phyloP scores from a whole-genome alignment of 2,888 invertebrate species.

The Tenodera sinensis region DNA sequence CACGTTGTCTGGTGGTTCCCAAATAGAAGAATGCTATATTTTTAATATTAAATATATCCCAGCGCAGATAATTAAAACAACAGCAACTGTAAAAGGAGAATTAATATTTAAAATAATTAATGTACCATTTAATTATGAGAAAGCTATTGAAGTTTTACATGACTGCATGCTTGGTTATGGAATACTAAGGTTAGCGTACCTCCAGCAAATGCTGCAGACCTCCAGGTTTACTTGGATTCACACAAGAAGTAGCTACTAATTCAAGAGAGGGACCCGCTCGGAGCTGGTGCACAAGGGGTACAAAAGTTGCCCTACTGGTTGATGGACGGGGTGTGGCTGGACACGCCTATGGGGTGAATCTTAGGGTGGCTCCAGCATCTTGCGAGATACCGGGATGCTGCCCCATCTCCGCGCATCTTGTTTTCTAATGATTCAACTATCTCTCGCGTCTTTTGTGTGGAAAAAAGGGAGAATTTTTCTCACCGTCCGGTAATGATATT shows the following conservation, averaged over 20 bases:
- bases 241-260: background rate
- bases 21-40: too few relatives aligned
- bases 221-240: background rate
- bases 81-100: too few relatives aligned
- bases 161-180: background rate
- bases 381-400: background rate
- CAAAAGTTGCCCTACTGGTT: background rate
- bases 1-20: too few relatives aligned
- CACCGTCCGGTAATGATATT: background rate
- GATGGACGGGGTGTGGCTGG: background rate
- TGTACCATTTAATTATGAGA: too few relatives aligned
- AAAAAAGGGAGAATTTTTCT: background rate
- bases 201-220: background rate
- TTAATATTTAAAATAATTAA: too few relatives aligned
- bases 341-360: background rate
- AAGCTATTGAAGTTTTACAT: too few relatives aligned
- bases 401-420: background rate
- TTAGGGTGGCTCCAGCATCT: background rate
- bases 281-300: background rate
- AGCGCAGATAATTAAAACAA: too few relatives aligned
- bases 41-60: too few relatives aligned
- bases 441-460: background rate
- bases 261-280: background rate
- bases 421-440: background rate
- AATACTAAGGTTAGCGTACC: background rate